These are phyloP conservation scores for Capricornis sumatraensis DNA, from an alignment of 2,113 vertebrate species.

Conservation along the genomic window DNA sequence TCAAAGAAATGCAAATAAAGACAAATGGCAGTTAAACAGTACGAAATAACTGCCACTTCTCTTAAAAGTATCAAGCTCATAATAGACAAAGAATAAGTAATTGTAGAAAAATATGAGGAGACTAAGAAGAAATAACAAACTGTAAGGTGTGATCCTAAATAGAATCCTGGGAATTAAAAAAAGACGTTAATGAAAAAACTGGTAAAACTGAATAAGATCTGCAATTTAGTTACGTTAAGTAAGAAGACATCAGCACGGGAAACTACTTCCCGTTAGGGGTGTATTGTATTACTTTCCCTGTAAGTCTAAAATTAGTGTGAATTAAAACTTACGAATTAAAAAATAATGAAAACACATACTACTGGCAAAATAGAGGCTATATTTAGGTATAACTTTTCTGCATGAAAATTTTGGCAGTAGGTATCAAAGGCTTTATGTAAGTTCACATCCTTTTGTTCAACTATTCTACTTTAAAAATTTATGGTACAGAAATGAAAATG, in stretches of 20 bases:
- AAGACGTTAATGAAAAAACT: background rate
- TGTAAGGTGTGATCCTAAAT: background rate
- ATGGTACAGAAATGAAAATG: background rate
- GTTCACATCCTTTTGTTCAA: background rate
- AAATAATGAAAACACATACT: background rate
- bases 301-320: background rate
- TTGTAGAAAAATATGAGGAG: background rate
- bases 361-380: background rate
- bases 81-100: background rate
- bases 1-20: conserved; percentile 19
- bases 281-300: background rate
- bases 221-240: background rate
- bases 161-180: background rate
- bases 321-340: background rate
- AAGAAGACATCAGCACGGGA: background rate
- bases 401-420: background rate
- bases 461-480: background rate
- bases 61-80: background rate
- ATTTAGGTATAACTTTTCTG: background rate
- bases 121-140: background rate
- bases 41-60: background rate
- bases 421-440: background rate
- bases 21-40: background rate
- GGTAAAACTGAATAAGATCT: background rate
- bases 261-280: background rate